Percentiles rank a stretch among this genome's conserved stretches.
phyloP scores from a whole-genome alignment of 35 echinoderm and acorn worm genomes.

The Heliocidaris erythrogramma region DNA sequence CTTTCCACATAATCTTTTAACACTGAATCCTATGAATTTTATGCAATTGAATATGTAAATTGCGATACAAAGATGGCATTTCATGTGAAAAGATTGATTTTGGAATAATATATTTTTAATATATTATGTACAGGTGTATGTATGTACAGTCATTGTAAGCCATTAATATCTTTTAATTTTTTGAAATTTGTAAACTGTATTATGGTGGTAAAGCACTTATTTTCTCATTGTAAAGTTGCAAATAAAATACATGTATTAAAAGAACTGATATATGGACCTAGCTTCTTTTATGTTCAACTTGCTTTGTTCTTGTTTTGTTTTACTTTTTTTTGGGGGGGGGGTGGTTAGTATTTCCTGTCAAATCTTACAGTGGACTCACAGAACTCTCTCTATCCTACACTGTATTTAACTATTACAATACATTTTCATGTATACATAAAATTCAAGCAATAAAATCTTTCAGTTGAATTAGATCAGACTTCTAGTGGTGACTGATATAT shows the following conservation, averaged over 20 bases:
- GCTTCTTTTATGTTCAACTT: neutral
- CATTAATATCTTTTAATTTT: neutral
- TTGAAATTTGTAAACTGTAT: neutral
- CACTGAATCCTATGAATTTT: neutral
- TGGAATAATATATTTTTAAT: neutral
- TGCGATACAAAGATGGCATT: neutral
- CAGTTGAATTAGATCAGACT: too few relatives aligned
- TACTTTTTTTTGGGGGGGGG: too few relatives aligned
- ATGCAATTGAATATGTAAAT: neutral
- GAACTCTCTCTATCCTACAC: too few relatives aligned
- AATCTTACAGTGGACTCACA: neutral
- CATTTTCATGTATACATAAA: too few relatives aligned
- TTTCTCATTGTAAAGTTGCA: neutral
- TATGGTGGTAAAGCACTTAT: neutral
- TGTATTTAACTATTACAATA: too few relatives aligned
- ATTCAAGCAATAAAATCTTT: too few relatives aligned
- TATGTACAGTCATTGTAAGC: neutral
- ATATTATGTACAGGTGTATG: neutral
- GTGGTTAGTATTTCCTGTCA: neutral
- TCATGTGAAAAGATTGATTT: neutral
- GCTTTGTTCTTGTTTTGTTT: too few relatives aligned
- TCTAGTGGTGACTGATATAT: too few relatives aligned
- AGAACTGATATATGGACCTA: neutral
- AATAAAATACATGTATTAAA: neutral
- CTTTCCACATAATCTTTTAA: too few relatives aligned